Percentiles rank a stretch among this genome's conserved stretches.
phyloP scores from a whole-genome alignment of 2,888 invertebrate species.

The Elmis aenea region DNA sequence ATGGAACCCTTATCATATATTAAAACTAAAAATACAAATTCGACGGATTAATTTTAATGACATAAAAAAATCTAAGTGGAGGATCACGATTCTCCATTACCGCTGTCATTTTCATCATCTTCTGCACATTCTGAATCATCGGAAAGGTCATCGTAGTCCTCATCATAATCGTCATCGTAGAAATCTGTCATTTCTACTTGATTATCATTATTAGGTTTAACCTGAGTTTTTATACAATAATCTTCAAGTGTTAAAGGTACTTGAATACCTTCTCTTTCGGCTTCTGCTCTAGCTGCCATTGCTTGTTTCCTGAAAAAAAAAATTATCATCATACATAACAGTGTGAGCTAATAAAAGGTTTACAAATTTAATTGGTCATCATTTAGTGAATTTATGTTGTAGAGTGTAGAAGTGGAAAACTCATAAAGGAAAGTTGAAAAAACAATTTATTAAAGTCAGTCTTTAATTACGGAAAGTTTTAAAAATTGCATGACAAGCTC shows the following conservation, averaged over 20 bases:
- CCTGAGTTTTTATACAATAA: constrained; percentile 92
- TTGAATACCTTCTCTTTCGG: constrained; percentile 92
- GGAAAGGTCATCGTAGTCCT: constrained; percentile 61
- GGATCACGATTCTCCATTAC: constrained; percentile 87
- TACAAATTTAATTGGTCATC: too few species aligned
- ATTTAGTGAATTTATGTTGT: too few species aligned
- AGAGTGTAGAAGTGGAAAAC: too few species aligned
- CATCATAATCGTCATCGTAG: constrained; percentile 92
- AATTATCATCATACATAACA: constrained; percentile 4
- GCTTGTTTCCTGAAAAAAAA: constrained; percentile 81
- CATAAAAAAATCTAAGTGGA: too few species aligned
- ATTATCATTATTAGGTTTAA: constrained; percentile 76
- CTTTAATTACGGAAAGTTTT: too few species aligned
- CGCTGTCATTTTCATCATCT: constrained; percentile 86
- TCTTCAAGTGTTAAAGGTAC: constrained; percentile 98
- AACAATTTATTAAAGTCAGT: too few species aligned
- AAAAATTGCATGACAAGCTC: too few species aligned
- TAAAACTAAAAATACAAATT: not conserved
- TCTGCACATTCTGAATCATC: constrained; percentile 70
- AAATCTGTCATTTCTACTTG: constrained; percentile 90
- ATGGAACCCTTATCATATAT: not conserved
- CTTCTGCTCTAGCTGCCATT: constrained; percentile 88
- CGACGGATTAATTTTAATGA: too few species aligned
- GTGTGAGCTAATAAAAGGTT: too few species aligned
- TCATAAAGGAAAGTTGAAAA: too few species aligned